These are phyloP conservation scores for Rutpela maculata DNA, from an alignment of 2,888 invertebrate genomes.

Conservation along the genomic window DNA sequence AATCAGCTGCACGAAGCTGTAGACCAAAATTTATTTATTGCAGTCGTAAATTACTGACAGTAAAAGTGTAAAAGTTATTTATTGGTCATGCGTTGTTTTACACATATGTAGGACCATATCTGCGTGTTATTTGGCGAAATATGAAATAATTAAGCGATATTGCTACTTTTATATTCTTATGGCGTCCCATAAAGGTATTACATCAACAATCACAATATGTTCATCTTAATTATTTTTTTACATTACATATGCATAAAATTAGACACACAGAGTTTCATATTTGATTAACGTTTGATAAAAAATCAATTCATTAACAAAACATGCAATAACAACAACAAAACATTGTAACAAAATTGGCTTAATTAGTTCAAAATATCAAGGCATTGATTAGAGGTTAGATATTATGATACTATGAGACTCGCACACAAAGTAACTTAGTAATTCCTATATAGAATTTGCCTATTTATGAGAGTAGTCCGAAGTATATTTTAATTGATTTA, in stretches of 20 bases:
- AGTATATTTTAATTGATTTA: no score
- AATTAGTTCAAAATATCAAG: background rate
- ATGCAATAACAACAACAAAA: background rate
- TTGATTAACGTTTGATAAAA: background rate
- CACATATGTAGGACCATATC: constrained; percentile 4
- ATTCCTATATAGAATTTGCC: no score
- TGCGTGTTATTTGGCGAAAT: constrained; percentile 22
- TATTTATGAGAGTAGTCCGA: no score
- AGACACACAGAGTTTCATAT: background rate
- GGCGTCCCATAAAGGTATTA: constrained; percentile 18
- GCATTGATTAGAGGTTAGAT: no score
- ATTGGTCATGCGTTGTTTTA: constrained; percentile 33
- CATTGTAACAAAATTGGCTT: no score
- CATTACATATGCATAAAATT: background rate
- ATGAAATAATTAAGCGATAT: constrained; percentile 15
- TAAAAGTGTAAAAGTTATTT: constrained; percentile 43
- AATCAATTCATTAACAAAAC: background rate
- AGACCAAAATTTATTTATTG: constrained; percentile 47
- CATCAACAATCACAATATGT: constrained; percentile 15
- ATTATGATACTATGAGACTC: no score
- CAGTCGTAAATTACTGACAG: constrained; percentile 30
- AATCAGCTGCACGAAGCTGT: constrained; percentile 43
- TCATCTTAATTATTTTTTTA: constrained; percentile 15
- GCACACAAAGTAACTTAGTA: no score
- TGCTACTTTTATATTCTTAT: constrained; percentile 26